Evolutionary conservation across 2,113 vertebrate species (phyloP), one percentile per base, ranked within the genome.

Genomic region (Atractosteus spatula): DNA sequence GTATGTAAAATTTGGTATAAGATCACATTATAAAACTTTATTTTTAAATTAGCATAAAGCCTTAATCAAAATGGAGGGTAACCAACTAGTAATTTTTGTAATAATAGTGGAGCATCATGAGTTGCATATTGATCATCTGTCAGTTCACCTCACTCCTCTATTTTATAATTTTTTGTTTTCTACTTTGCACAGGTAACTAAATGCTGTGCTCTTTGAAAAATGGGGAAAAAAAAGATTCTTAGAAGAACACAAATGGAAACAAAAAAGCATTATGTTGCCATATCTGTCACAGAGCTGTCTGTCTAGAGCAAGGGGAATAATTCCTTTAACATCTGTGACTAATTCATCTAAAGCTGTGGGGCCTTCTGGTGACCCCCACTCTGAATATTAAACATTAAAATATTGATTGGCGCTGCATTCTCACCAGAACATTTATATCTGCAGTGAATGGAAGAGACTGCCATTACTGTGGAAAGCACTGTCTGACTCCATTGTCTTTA

Each of bases 401-500:
- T 69, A 72, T 66, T 74, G 78, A 81, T 77, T 77, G 61, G 13
- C 13, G 80, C 77, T 61, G 72, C 17, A 14, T 80, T 77, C 71
- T 76, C 42, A 71, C 43, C 70, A 69, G 70, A 82, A 61, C 4
- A 12, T 73, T 76, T 76, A 62, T 77, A 81, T 78, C 55, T 62
- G 47, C 72, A 4, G 66, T 73, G 55, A 86, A 77, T 62, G 4
- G 75, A 74, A 79, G 41, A 6, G 56, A 7, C 71, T 45, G 29
- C 2, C 29, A 76, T 70, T 55, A 57, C 62, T 70, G 54, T 16
- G 13, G 71, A 59, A 64, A 43, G 61, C 41, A 11, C 69, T 80
- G 77, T 62, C 68, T 67, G 66, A 56, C 78, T 71, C 82, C 79
- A 87, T 90, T 91, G 84, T 91, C 72, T 87, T 86, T 79, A 80